A percentile compares a stretch with the other conserved stretches of the same genome.
These are phyloP conservation scores for Galaxea fascicularis DNA, from an alignment of 92 coral and sea anemone genomes.

Conservation along the genomic window DNA sequence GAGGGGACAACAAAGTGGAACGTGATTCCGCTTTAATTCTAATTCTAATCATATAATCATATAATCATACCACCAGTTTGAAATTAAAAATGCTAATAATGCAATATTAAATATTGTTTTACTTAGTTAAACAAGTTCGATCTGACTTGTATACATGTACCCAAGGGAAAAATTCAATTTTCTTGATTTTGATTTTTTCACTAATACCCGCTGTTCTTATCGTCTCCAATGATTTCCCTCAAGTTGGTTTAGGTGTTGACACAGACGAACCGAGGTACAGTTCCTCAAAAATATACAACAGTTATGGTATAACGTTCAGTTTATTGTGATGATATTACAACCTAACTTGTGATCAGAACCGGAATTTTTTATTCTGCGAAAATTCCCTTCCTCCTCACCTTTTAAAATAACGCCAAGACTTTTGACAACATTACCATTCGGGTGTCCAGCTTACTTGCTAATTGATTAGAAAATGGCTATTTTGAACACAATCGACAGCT, in stretches of 20 bases:
- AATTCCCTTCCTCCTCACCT: no score
- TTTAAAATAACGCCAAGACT: no score
- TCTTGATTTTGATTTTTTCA: background rate
- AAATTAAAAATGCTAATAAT: background rate
- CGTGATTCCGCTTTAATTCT: background rate
- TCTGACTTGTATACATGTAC: background rate
- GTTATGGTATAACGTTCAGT: no score
- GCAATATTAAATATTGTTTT: background rate
- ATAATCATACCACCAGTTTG: background rate
- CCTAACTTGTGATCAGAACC: no score
- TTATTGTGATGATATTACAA: no score
- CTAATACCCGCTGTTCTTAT: background rate
- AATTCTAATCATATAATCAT: no score
- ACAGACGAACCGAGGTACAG: background rate
- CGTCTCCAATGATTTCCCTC: background rate
- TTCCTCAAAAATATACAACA: background rate
- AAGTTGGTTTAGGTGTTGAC: background rate
- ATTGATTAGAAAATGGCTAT: no score
- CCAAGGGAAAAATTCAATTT: background rate
- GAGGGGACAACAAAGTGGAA: background rate
- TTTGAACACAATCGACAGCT: no score
- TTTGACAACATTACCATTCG: no score
- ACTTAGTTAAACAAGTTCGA: background rate
- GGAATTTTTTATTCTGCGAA: no score
- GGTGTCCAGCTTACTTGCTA: no score